These are phyloP conservation scores for Sandelia bainsii DNA, from an alignment of 2,797 vertebrate species.

Conservation along the genomic window DNA sequence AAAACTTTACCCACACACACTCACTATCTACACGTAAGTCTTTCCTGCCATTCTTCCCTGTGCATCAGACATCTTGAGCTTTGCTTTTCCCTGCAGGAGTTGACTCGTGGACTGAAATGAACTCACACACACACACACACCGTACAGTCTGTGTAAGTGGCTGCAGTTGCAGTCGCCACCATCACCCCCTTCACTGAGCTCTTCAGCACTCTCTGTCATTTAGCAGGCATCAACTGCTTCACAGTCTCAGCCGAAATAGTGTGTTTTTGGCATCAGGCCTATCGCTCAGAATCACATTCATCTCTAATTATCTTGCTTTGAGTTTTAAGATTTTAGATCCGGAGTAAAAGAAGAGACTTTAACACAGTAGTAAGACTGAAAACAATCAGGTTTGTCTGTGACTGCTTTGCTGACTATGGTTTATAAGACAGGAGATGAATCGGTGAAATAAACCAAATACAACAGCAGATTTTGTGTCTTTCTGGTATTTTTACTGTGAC, in stretches of 20 bases:
- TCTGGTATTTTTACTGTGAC: neutral
- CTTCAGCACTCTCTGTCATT: slow-evolving; percentile 36
- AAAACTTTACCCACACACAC: slow-evolving; percentile 29
- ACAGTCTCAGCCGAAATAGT: slow-evolving; percentile 20
- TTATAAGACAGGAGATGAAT: slow-evolving; percentile 75
- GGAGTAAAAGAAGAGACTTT: slow-evolving; percentile 62
- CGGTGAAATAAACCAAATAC: slow-evolving; percentile 86
- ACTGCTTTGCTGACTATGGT: slow-evolving; percentile 80
- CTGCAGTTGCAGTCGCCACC: slow-evolving; percentile 36
- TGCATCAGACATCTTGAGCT: slow-evolving; percentile 30
- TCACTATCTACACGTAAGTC: neutral
- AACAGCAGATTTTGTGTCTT: slow-evolving; percentile 48
- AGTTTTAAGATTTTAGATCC: slow-evolving; percentile 84
- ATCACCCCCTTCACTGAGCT: slow-evolving; percentile 29
- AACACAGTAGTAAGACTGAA: slow-evolving; percentile 64
- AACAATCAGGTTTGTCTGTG: slow-evolving; percentile 83
- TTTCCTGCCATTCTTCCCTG: slow-evolving; percentile 11
- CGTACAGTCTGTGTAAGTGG: slow-evolving; percentile 20
- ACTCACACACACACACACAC: slow-evolving; percentile 28
- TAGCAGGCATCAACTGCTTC: slow-evolving; percentile 34
- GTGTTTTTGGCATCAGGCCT: neutral
- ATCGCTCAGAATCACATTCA: slow-evolving; percentile 55
- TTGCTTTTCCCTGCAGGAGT: slow-evolving; percentile 26
- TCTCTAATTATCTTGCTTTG: slow-evolving; percentile 68
- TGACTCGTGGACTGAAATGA: slow-evolving; percentile 28